Percentiles rank a stretch among this genome's conserved stretches.
These are phyloP conservation scores for Archips xylosteana DNA, from an alignment of 2,888 invertebrate species.

Conservation along the genomic window DNA sequence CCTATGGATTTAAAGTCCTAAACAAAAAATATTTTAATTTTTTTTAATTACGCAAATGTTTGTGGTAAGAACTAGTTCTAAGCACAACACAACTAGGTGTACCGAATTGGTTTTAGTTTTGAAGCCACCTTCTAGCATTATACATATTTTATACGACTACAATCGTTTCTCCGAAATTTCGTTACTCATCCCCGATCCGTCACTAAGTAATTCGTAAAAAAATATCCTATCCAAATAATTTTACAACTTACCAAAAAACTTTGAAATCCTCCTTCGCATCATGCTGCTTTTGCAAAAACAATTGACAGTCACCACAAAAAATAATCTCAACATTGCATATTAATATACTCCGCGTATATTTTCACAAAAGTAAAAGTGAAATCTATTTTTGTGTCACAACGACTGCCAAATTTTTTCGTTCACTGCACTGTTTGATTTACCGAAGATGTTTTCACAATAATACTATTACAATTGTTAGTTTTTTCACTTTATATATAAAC, in stretches of 20 bases:
- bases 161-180: no score
- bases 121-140: no score
- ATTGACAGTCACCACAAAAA: not conserved
- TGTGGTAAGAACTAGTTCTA: no score
- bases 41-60: no score
- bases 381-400: no score
- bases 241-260: slow-evolving; percentile 9
- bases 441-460: not conserved
- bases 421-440: not conserved
- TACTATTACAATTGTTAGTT: not conserved
- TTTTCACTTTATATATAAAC: not conserved
- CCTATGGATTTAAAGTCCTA: no score
- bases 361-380: not conserved
- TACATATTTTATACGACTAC: no score
- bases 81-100: no score
- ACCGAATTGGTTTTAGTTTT: no score
- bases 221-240: not conserved
- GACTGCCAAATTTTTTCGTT: no score
- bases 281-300: slow-evolving; percentile 7
- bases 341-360: not conserved
- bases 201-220: not conserved
- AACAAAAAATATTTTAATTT: no score
- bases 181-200: not conserved
- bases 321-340: not conserved
- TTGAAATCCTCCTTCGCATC: slow-evolving; percentile 20